These are phyloP conservation scores for Oreotrochilus melanogaster DNA, from an alignment of 2,113 vertebrate genomes.

Conservation along the genomic window DNA sequence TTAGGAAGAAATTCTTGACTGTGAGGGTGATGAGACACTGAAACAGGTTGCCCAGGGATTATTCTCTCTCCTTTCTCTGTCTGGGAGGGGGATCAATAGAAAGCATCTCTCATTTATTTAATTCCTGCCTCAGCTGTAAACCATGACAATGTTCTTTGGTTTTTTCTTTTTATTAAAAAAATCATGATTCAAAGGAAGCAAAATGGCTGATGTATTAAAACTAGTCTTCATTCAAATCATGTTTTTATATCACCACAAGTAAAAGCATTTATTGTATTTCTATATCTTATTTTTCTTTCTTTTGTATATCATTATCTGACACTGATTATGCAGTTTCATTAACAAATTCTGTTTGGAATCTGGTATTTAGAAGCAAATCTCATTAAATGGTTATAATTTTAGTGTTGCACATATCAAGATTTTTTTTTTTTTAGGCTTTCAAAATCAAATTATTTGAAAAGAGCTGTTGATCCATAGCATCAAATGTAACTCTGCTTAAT, in stretches of 20 bases:
- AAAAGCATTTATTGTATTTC: neutral
- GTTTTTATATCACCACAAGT: neutral
- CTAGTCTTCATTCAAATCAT: neutral
- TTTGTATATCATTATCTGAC: neutral
- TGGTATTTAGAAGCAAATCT: neutral
- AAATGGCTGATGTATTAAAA: conserved; percentile 25
- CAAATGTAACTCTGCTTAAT: neutral
- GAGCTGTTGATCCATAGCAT: neutral
- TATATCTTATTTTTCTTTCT: neutral
- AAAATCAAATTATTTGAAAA: neutral
- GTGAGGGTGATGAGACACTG: too few species aligned
- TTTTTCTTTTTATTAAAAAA: conserved; percentile 43
- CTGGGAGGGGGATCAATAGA: too few species aligned
- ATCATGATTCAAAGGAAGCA: neutral
- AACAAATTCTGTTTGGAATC: neutral
- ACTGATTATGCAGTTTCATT: neutral
- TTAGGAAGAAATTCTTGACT: too few species aligned
- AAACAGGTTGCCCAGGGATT: too few species aligned
- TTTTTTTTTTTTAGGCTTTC: neutral
- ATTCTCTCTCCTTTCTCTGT: too few species aligned
- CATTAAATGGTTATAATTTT: neutral
- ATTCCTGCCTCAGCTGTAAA: too few species aligned
- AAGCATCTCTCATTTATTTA: too few species aligned
- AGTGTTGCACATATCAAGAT: neutral
- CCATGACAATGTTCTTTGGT: conserved; percentile 13